Base-by-base conservation (phyloP, 2,797 vertebrate genomes). In the Alosa sapidissima region DNA sequence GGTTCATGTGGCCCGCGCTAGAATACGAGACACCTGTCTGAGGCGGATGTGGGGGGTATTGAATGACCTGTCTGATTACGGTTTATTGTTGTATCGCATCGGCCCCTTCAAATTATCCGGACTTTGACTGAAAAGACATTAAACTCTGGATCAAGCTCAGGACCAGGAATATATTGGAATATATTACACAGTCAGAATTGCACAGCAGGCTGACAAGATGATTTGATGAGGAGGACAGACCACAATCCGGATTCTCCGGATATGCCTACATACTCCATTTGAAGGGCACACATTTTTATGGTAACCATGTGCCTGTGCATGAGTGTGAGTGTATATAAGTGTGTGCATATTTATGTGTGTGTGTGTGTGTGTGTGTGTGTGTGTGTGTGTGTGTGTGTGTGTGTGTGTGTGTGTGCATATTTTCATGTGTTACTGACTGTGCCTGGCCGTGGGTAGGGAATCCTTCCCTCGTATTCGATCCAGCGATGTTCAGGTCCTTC, bases 391-490 rank as follows among this genome's bases (percentile, higher is more conserved):
- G 33, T 36, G 11, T 1, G 33, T 6, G 16, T 19, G 28, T 7
- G 36, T 78, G 41, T 78, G 41, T 45, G 16, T 45, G 33, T 10
- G 33, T 33, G 24, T 75, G 68, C 62, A 33, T 68, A 68, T 68
- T 33, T 11, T 10, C 41, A n/a, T 13, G 11, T 78, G n/a, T 86
- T 90, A 95, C 96, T 78, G 90, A 99, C 98, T 24, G 97, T 99
- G 84, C 98, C 98, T 83, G 98, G 98, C 51, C 98, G 93, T 3
- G 98, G 98, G 89, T 99, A 99, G 0, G 98, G 98, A 88, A 99
- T 98, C 85, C 95, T 94, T 1, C 97, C 98, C 85, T 99, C 98
- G 0, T 97, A 99, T 88, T 99, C 97, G 1, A 99, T 96, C 98
- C 98, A 99, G 21, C 96, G 95, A 89, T 99, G 97, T 89, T 99